Base-by-base conservation (phyloP, 2,888 invertebrate genomes). In the Hydraecia micacea region DNA sequence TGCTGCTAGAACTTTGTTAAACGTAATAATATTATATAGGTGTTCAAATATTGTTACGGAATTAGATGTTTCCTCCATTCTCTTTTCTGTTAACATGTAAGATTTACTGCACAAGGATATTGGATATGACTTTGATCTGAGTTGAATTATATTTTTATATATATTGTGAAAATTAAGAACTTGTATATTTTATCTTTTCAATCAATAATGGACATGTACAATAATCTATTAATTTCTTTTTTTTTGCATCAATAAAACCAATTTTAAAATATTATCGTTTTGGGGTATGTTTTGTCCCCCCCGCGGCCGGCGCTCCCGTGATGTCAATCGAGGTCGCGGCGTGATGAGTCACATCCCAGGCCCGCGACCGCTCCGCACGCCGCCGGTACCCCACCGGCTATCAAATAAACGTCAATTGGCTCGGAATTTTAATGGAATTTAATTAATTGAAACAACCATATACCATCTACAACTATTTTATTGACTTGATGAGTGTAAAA, bases 171-270 rank as follows among this genome's bases (percentile, higher is more conserved):
- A 96, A 96, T 93, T 95, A 93, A 94, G 93, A 94, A 95, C 94
- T 94, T 96, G 96, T 96, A 96, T 96, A 96, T 96, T 96, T 96
- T 95, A 95, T 90, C 95, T 96, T 95, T 94, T 95, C 94, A 95
- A 95, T 96, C 95, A 96, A 95, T 96, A 96, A 96, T 96, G 95
- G 95, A 96, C 95, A 94, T 97, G 96, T 97, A 97, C 95, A 96
- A 96, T 95, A 95, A 95, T 89, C 92, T 94, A 94, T 95, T 95
- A 94, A 94, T 95, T 96, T 95, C 92, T 92, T 94, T 70, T 94
- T 95, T 62, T 96, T 96, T 95, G 95, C 95, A 96, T 96, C 95
- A 96, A 96, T 96, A 96, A 97, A 96, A 96, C 94, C 95, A 95
- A 96, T 96, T 97, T 96, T 95, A 95, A 95, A 97, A 96, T 95